Conservation (phyloP, 1,140 invertebrate species). For the Pogonomyrmex californicus region DNA sequence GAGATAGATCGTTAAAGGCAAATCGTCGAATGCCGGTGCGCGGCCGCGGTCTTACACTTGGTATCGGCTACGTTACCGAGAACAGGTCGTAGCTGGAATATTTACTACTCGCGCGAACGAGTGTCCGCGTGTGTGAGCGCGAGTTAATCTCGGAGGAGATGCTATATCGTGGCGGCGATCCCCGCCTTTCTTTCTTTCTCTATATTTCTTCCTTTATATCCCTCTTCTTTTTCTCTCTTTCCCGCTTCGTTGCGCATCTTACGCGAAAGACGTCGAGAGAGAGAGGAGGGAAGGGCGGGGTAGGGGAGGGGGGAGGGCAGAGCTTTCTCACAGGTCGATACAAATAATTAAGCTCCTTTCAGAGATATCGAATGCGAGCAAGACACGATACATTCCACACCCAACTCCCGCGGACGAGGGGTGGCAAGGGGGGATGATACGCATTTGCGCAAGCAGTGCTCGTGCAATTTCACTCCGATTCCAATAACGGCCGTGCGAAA, state of each 20-base stretch:
- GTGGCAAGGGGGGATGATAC: neutral
- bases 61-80: slow-evolving; percentile 5
- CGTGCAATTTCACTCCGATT: slow-evolving; percentile 60
- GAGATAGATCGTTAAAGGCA: slow-evolving; percentile 55
- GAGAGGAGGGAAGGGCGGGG: too few relatives aligned
- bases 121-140: slow-evolving; percentile 19
- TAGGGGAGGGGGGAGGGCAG: neutral
- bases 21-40: slow-evolving; percentile 30
- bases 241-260: neutral
- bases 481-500: slow-evolving; percentile 46
- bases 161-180: neutral
- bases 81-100: slow-evolving; percentile 44
- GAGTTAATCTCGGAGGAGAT: slow-evolving; percentile 59
- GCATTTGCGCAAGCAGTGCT: neutral
- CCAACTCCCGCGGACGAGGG: neutral
- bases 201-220: neutral
- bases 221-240: neutral
- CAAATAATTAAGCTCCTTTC: slow-evolving; percentile 49
- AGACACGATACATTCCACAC: slow-evolving; percentile 24
- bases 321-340: slow-evolving; percentile 59
- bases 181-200: neutral
- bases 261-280: neutral
- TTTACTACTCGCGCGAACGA: slow-evolving; percentile 62
- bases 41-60: neutral
- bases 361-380: slow-evolving; percentile 1